phyloP scores from a whole-genome alignment of 2,797 vertebrate species.

The Uromys caudimaculatus region DNA sequence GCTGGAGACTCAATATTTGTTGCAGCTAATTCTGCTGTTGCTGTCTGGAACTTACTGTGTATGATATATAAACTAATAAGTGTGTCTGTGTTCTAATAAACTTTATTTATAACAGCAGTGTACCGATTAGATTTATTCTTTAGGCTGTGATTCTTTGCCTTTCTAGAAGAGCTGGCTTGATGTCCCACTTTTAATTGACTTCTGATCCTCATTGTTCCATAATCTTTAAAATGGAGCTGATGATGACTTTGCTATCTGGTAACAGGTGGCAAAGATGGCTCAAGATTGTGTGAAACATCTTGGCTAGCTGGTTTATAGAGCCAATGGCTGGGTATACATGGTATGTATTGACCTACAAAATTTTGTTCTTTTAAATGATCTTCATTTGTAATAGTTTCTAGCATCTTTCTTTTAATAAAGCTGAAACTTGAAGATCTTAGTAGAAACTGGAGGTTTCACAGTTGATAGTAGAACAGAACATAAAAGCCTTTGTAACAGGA shows the following conservation, averaged over 20 bases:
- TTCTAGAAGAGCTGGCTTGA: not conserved
- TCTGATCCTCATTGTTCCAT: not conserved
- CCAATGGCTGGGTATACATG: no score
- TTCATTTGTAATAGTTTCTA: not conserved
- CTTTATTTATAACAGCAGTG: not conserved
- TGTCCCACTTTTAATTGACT: not conserved
- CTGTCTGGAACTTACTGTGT: not conserved
- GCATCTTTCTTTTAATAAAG: not conserved
- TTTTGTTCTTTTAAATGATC: not conserved
- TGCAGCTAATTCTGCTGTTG: not conserved
- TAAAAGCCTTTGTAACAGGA: not conserved
- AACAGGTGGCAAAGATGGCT: not conserved
- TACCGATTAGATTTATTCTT: no score
- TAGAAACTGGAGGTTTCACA: not conserved
- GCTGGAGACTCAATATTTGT: fast-evolving
- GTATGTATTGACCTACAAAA: no score
- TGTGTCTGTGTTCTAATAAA: not conserved
- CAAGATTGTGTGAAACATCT: not conserved
- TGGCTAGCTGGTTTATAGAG: not conserved
- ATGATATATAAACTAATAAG: not conserved
- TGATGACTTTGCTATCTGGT: not conserved
- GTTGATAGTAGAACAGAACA: not conserved
- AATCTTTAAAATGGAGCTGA: not conserved
- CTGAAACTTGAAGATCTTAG: not conserved
- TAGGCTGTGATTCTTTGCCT: not conserved